A percentile compares a stretch with the other conserved stretches of the same genome.
These are phyloP conservation scores for Caligus rogercresseyi DNA, from an alignment of 1,140 invertebrate species.

Conservation along the genomic window DNA sequence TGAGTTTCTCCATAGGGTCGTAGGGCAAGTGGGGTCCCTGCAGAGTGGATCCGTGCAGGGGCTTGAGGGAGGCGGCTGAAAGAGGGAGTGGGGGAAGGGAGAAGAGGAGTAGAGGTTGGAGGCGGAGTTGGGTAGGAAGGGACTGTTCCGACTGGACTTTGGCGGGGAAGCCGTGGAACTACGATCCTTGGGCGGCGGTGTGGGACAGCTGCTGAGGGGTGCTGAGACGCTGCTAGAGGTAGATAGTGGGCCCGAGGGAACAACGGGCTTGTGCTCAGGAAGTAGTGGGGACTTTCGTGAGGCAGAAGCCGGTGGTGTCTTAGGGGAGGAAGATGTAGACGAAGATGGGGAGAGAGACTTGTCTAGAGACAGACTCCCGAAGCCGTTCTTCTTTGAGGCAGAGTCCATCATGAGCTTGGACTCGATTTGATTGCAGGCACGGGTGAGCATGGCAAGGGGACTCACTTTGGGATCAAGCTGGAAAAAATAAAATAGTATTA, in stretches of 20 bases:
- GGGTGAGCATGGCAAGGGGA: conserved; percentile 14
- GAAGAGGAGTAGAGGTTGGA: neutral
- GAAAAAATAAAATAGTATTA: neutral
- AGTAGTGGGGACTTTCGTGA: neutral
- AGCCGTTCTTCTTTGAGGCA: neutral
- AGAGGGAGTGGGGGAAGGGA: neutral
- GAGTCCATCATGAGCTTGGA: conserved; percentile 12
- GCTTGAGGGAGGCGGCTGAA: neutral
- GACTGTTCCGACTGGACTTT: neutral
- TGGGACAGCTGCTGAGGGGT: neutral
- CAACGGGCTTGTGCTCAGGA: neutral
- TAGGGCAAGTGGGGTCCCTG: conserved; percentile 11
- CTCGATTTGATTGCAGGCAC: conserved; percentile 15
- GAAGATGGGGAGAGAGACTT: neutral
- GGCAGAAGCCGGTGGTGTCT: neutral
- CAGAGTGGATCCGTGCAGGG: conserved; percentile 16
- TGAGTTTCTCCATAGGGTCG: neutral
- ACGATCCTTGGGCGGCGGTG: neutral
- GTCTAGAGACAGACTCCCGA: neutral
- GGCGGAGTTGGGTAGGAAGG: neutral
- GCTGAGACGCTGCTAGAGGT: neutral
- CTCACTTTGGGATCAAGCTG: conserved; percentile 14
- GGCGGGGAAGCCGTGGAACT: neutral
- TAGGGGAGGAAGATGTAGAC: neutral
- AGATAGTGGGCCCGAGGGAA: neutral